These are phyloP conservation scores for Eulimnadia texana DNA, from an alignment of 1,140 invertebrate genomes.

Conservation along the genomic window DNA sequence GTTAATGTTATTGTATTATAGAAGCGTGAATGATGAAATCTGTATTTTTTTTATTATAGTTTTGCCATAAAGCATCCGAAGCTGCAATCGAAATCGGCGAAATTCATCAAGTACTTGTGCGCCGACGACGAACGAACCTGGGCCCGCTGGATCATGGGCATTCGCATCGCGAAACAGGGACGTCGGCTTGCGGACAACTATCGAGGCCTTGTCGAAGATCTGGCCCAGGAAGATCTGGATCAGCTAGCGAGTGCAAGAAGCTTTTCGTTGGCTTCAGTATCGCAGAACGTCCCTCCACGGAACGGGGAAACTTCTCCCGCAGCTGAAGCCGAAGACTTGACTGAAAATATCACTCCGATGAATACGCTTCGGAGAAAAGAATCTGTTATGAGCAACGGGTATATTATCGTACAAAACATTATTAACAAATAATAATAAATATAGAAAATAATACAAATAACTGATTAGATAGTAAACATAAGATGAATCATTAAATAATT, in stretches of 20 bases:
- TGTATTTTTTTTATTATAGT: too few relatives aligned
- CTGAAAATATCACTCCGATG: slow-evolving; percentile 9
- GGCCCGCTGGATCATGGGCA: slow-evolving; percentile 85
- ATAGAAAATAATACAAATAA: too few relatives aligned
- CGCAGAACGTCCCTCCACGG: neutral
- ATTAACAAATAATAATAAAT: too few relatives aligned
- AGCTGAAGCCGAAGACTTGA: neutral
- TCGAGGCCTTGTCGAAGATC: slow-evolving; percentile 61
- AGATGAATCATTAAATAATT: too few relatives aligned
- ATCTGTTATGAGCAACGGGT: neutral
- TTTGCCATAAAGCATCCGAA: slow-evolving; percentile 93
- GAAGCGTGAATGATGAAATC: too few relatives aligned
- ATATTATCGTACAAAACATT: too few relatives aligned
- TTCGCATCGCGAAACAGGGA: slow-evolving; percentile 88
- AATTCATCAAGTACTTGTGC: slow-evolving; percentile 94
- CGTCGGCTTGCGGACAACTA: slow-evolving; percentile 69
- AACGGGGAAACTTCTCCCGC: neutral
- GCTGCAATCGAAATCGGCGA: slow-evolving; percentile 72
- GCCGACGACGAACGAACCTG: slow-evolving; percentile 75
- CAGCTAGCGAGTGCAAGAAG: slow-evolving; percentile 57
- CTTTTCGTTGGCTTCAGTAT: slow-evolving; percentile 36
- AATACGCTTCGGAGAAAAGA: slow-evolving; percentile 1
- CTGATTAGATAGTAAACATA: too few relatives aligned
- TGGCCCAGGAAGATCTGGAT: slow-evolving; percentile 70
- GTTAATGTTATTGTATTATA: too few relatives aligned